Percentiles rank a stretch among this genome's conserved stretches.
phyloP scores from a whole-genome alignment of 2,888 invertebrate species.

The Acutogordius australiensis region DNA sequence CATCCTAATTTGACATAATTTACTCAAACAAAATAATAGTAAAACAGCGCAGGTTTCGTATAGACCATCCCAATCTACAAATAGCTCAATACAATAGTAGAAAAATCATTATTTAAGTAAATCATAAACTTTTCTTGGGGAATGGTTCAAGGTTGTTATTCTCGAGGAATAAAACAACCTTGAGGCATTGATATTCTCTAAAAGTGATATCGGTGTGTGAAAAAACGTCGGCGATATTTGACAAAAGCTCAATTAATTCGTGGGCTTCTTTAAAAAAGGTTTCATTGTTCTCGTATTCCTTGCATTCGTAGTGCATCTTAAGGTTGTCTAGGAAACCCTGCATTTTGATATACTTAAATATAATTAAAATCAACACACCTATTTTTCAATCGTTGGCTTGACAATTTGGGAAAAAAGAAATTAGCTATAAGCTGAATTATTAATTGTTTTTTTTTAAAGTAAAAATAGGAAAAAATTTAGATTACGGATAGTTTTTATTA shows the following conservation, averaged over 20 bases:
- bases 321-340: neutral
- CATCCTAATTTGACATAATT: no score
- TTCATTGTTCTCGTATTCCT: neutral
- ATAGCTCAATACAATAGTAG: no score
- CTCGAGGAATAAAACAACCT: neutral
- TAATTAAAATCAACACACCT: neutral
- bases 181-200: neutral
- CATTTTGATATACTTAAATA: neutral
- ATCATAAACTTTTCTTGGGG: slow-evolving; percentile 9
- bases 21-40: no score
- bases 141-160: neutral
- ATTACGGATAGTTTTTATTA: no score
- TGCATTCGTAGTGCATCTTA: neutral
- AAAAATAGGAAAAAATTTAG: no score
- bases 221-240: neutral
- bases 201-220: neutral
- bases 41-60: no score
- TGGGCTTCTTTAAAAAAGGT: neutral
- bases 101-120: no score
- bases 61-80: no score
- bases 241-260: neutral
- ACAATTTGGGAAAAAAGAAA: no score
- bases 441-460: no score
- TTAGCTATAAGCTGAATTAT: no score
- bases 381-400: no score